Evolutionary conservation across 2,797 vertebrate genomes (phyloP).

Genomic region (Cuculus canorus): DNA sequence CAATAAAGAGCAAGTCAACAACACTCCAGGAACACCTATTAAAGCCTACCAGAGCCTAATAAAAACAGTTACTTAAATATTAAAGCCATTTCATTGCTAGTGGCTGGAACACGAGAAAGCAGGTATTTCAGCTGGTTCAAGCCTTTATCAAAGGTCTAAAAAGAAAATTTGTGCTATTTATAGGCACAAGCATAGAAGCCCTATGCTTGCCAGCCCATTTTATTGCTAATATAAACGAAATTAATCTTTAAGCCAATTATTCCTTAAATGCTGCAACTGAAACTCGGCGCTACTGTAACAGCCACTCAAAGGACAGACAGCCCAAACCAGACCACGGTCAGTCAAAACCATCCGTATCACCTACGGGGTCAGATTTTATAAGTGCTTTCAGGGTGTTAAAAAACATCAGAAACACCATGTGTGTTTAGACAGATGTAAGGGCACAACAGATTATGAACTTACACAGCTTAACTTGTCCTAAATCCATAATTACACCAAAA

Average conservation of each 20-base stretch:
- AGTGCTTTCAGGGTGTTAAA: conserved; percentile 13
- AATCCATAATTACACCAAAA: background rate
- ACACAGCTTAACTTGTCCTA: background rate
- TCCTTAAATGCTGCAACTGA: background rate
- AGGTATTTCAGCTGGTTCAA: conserved; percentile 1
- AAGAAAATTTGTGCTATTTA: conserved; percentile 32
- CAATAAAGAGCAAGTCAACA: conserved; percentile 36
- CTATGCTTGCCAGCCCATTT: background rate
- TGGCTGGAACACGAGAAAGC: conserved; percentile 19
- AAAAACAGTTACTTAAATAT: conserved; percentile 59
- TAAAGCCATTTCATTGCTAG: conserved; percentile 45
- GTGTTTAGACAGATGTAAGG: conserved; percentile 30
- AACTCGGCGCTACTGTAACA: background rate
- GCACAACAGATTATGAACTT: background rate
- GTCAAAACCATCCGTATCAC: background rate
- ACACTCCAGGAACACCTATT: conserved; percentile 52
- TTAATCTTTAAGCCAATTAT: background rate
- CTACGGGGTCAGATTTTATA: background rate
- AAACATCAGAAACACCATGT: conserved; percentile 22
- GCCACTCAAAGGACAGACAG: background rate
- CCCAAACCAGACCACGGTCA: background rate
- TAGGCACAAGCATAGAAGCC: background rate
- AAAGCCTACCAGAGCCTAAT: conserved; percentile 51
- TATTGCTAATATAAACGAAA: conserved; percentile 12
- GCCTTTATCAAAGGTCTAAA: conserved; percentile 10